Percentiles rank a stretch among this genome's conserved stretches.
Conservation (phyloP, 2,888 invertebrate species). For the Eristalis intricaria region DNA sequence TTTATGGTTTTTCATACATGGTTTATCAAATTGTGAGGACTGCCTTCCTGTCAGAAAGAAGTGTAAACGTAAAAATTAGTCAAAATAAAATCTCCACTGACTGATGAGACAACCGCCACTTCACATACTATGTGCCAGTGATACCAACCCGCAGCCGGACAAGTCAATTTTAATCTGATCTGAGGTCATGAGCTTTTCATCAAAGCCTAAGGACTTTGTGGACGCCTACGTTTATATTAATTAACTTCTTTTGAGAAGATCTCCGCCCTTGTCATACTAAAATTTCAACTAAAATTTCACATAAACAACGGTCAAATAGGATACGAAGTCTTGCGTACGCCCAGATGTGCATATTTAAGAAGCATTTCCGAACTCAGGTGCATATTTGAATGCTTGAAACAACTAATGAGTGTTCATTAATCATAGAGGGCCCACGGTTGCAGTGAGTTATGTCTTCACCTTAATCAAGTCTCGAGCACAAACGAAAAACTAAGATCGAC, state of each 20-base stretch:
- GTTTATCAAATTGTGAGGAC: no score
- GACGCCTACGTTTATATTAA: neutral
- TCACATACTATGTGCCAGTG: neutral
- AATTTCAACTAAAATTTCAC: neutral
- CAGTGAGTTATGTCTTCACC: neutral
- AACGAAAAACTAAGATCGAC: neutral
- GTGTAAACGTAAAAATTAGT: no score
- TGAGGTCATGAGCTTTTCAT: neutral
- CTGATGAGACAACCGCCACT: neutral
- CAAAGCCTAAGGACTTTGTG: neutral
- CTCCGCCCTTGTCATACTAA: neutral
- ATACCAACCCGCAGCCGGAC: neutral
- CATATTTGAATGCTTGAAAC: neutral
- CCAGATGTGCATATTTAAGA: no score
- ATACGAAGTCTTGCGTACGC: neutral
- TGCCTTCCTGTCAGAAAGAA: no score
- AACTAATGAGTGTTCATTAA: neutral
- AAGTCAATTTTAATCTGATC: neutral
- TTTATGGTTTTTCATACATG: no score
- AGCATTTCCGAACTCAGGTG: no score
- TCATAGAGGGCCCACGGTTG: neutral
- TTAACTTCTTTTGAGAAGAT: neutral
- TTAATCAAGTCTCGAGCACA: neutral
- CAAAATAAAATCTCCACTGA: neutral
- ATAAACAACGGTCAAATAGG: neutral